Base-by-base conservation (phyloP, 2,797 vertebrate species). In the Cuculus canorus region DNA sequence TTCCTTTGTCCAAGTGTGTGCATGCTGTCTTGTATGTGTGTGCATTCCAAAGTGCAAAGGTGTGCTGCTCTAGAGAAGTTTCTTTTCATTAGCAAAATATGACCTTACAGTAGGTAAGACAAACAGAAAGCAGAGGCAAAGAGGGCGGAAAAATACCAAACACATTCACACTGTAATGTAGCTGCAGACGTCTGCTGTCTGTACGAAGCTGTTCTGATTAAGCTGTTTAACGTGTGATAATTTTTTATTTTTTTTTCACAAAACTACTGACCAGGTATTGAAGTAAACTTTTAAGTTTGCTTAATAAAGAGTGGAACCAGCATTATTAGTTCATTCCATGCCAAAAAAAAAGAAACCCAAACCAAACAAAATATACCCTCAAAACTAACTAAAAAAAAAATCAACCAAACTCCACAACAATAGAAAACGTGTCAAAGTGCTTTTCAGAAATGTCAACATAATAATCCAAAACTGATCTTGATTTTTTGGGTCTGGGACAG, bases 41-140 rank as follows among this genome's bases (percentile, higher is more conserved):
- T 68, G 77, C 47, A 35, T 84, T 60, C 47, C 45, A 69, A 64
- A 88, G 13, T 12, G 32, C 48, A 89, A 82, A 91, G 35, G 41
- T 70, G 69, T 28, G 41, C 48, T 65, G 7, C 65, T 84, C 64
- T 21, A 64, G 39, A 43, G 30, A 88, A 88, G 32, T 61, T 94
- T 37, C 13, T 96, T 93, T 96, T 95, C 33, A 52, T 96, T 93
- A 92, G 65, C 12, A 93, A 97, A 96, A 91, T 53, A n/a, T 69
- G 75, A 50, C 47, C 48, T 96, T 88, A 73, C 28, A 71, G 57
- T 76, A 57, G 53, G 23, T 84, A 59, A 92, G 24, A 10, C 25
- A 90, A 71, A 95, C 88, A 48, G 91, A 97, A 97, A 86, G 10
- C 63, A 79, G 76, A 88, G 32, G 66, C 7, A 17, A 32, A 76